phyloP scores from a whole-genome alignment of 2,888 invertebrate species.

The Lepidochitona cinerea region DNA sequence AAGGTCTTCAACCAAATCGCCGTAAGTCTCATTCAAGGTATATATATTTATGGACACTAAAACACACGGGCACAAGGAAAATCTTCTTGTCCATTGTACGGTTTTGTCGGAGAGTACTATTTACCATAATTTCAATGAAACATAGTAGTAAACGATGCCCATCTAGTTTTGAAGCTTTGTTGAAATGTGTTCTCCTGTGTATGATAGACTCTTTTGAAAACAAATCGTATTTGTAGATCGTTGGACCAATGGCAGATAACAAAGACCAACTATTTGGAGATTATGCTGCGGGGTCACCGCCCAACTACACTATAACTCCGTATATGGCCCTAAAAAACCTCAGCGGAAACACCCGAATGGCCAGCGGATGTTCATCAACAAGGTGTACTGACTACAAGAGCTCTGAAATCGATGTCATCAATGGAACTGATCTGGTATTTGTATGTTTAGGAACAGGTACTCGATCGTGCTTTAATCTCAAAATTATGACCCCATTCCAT shows the following conservation, averaged over 20 bases:
- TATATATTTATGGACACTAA: too few species aligned
- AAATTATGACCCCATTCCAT: too few species aligned
- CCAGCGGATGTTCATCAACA: constrained; percentile 31
- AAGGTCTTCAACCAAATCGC: not conserved
- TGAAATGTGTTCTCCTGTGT: too few species aligned
- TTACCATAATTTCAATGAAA: too few species aligned
- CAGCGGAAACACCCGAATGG: constrained; percentile 16
- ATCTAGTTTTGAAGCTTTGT: too few species aligned
- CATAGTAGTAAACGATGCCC: too few species aligned
- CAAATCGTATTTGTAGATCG: constrained; percentile 31
- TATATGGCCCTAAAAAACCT: constrained; percentile 23
- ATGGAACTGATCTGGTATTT: constrained; percentile 31
- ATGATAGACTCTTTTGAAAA: too few species aligned
- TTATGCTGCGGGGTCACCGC: constrained; percentile 30
- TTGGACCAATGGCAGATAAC: constrained; percentile 44
- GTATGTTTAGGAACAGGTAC: constrained; percentile 36
- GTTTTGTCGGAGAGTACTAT: too few species aligned
- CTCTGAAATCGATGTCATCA: constrained; percentile 14
- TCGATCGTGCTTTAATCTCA: too few species aligned
- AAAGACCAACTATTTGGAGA: constrained; percentile 36
- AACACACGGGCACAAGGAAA: too few species aligned
- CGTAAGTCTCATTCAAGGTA: too few species aligned
- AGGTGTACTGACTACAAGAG: constrained; percentile 25
- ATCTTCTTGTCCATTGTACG: too few species aligned
- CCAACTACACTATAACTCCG: constrained; percentile 29